phyloP scores from a whole-genome alignment of 2,797 vertebrate genomes.

The Acipenser oxyrinchus region DNA sequence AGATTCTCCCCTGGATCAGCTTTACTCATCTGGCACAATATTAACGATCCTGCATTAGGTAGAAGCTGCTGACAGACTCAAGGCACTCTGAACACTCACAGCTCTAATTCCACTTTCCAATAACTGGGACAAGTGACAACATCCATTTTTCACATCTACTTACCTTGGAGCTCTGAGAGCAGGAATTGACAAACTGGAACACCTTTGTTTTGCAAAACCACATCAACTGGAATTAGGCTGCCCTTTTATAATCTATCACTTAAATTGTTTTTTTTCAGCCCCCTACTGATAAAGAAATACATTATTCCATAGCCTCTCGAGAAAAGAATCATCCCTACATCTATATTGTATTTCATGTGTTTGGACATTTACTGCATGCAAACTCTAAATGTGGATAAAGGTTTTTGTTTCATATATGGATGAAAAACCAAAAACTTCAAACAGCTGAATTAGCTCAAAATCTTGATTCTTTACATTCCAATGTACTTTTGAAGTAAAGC shows the following conservation, averaged over 20 bases:
- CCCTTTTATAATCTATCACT: constrained; percentile 12
- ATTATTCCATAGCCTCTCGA: no score
- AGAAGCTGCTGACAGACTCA: constrained; percentile 8
- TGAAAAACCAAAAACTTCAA: no score
- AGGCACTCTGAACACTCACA: constrained; percentile 15
- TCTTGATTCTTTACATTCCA: no score
- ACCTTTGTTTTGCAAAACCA: constrained; percentile 9
- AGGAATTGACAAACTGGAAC: constrained; percentile 15
- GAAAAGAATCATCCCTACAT: no score
- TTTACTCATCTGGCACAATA: constrained; percentile 11
- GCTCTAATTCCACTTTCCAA: constrained; percentile 27
- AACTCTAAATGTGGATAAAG: no score
- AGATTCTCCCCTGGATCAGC: constrained; percentile 1
- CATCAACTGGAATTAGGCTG: background rate
- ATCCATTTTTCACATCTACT: constrained; percentile 31
- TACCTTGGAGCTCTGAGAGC: constrained; percentile 17
- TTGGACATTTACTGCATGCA: no score
- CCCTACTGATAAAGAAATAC: background rate
- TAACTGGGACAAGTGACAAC: constrained; percentile 28
- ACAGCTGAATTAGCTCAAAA: no score
- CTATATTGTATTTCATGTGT: no score
- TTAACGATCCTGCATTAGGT: constrained; percentile 21
- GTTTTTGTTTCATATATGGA: no score
- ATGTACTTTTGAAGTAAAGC: no score
- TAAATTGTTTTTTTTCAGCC: constrained; percentile 9